These are phyloP conservation scores for Scolopax bukidnonensis DNA, from an alignment of 2,797 vertebrate genomes.

Conservation along the genomic window DNA sequence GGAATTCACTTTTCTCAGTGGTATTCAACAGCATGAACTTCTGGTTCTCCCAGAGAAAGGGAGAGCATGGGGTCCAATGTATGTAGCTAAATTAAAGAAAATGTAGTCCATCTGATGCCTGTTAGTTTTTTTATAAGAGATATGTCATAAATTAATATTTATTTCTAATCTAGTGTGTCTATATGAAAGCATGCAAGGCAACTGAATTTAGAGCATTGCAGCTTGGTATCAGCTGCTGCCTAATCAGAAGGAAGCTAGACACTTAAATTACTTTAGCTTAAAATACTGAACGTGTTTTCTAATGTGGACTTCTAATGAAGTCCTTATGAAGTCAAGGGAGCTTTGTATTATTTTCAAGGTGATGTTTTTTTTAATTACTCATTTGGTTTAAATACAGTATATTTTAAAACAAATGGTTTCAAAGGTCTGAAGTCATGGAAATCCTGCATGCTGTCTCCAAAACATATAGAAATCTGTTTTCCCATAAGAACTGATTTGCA, in stretches of 20 bases:
- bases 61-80: conserved; percentile 95
- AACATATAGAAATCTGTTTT: not conserved
- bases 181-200: not conserved
- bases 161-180: not conserved
- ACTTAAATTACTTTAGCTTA: not conserved
- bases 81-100: conserved; percentile 87
- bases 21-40: conserved; percentile 78
- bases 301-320: not conserved
- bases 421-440: not conserved
- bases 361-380: not conserved
- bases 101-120: not conserved
- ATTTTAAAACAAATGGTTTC: not conserved
- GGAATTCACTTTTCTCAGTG: conserved; percentile 82
- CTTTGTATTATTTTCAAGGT: not conserved
- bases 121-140: not conserved
- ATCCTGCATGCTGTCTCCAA: not conserved
- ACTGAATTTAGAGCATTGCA: not conserved
- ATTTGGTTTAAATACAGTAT: not conserved
- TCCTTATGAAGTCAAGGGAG: not conserved
- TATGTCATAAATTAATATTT: not conserved
- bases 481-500: conserved; percentile 32
- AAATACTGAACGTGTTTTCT: not conserved
- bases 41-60: conserved; percentile 88
- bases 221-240: not conserved
- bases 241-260: not conserved